These are phyloP conservation scores for Eupleurogrammus muticus DNA, from an alignment of 2,797 vertebrate species.

Conservation along the genomic window DNA sequence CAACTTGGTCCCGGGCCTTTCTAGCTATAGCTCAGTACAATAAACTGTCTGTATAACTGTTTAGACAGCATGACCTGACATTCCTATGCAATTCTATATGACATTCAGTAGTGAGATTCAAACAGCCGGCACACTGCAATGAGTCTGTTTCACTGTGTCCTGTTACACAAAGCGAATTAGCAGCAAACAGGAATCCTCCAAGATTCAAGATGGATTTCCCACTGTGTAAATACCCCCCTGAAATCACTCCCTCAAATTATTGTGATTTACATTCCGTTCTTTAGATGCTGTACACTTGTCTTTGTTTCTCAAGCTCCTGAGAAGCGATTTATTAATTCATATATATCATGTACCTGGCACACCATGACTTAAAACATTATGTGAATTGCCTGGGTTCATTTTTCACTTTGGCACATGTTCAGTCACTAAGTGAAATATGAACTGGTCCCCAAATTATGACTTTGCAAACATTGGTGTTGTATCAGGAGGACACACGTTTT, in stretches of 20 bases:
- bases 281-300: neutral
- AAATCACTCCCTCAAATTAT: constrained; percentile 22
- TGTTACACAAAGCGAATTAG: constrained; percentile 40
- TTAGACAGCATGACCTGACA: neutral
- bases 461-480: neutral
- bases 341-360: constrained; percentile 14
- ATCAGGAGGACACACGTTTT: neutral
- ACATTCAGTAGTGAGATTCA: constrained; percentile 18
- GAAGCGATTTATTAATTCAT: constrained; percentile 26
- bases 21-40: neutral
- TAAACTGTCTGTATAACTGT: neutral
- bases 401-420: constrained; percentile 25
- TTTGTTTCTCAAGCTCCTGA: constrained; percentile 6
- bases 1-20: neutral
- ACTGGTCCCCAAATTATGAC: neutral
- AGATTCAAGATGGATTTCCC: constrained; percentile 36
- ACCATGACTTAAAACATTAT: constrained; percentile 1
- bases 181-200: constrained; percentile 25
- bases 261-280: constrained; percentile 5
- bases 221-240: constrained; percentile 28
- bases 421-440: constrained; percentile 19
- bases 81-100: neutral
- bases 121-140: constrained; percentile 32
- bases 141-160: constrained; percentile 39
- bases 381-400: constrained; percentile 5